Conservation (phyloP, 2,113 vertebrate species). For the Lagopus muta region DNA sequence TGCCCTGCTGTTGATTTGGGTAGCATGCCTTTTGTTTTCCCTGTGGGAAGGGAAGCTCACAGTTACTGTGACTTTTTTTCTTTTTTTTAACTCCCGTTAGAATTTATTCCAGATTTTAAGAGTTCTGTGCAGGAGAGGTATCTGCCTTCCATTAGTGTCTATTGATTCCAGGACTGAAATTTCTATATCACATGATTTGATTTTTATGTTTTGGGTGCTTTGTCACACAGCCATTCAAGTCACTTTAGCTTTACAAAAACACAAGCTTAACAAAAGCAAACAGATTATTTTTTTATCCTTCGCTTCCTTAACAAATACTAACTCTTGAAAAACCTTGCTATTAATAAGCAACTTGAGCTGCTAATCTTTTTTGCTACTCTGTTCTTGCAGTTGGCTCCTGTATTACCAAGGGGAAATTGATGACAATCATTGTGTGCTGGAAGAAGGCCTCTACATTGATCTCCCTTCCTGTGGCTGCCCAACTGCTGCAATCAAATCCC, state of each 20-base stretch:
- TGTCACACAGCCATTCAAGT: not conserved
- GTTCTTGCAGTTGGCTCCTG: conserved; percentile 85
- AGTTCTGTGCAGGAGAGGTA: not conserved
- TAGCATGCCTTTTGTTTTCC: not conserved
- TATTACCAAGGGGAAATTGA: conserved; percentile 77
- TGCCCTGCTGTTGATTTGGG: not conserved
- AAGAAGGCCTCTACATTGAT: conserved; percentile 86
- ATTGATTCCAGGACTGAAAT: not conserved
- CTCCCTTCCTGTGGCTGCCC: conserved; percentile 85
- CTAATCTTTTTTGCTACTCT: conserved; percentile 24
- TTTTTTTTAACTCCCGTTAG: not conserved
- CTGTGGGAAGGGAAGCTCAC: not conserved
- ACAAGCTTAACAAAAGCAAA: not conserved
- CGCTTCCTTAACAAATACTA: not conserved
- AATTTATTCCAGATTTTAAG: conserved; percentile 39
- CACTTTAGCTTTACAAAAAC: not conserved
- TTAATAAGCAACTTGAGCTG: not conserved
- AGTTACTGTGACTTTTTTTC: not conserved
- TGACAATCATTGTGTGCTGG: conserved; percentile 84
- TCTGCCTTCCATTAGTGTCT: not conserved
- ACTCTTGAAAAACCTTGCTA: not conserved
- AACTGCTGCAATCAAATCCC: conserved; percentile 77
- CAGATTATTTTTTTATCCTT: not conserved
- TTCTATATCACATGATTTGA: not conserved
- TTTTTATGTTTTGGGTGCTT: not conserved